These are phyloP conservation scores for Pterois miles DNA, from an alignment of 2,797 vertebrate genomes.

Conservation along the genomic window DNA sequence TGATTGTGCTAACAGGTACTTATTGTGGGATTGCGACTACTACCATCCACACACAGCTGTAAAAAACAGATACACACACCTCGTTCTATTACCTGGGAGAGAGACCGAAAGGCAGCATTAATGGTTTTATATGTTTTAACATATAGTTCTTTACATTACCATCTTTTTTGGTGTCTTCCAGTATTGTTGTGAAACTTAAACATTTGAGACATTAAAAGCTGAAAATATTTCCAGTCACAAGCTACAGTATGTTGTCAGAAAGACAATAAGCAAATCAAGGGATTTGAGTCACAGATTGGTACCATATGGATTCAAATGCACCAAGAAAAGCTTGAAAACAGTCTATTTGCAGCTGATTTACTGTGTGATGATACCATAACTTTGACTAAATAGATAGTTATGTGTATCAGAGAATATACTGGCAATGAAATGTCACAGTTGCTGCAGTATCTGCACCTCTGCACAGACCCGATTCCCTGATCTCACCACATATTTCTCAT, in stretches of 20 bases:
- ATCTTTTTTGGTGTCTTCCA: not conserved
- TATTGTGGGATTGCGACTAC: not conserved
- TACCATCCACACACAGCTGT: not conserved
- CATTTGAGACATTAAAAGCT: not conserved
- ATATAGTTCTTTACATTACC: not conserved
- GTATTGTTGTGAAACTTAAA: not conserved
- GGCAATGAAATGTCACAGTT: not conserved
- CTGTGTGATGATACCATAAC: not conserved
- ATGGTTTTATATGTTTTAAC: not conserved
- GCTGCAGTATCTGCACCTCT: not conserved
- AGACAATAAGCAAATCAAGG: not conserved
- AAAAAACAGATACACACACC: not conserved
- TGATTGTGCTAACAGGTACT: conserved; percentile 1
- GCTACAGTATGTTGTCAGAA: not conserved
- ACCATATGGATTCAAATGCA: not conserved
- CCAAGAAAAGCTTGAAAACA: not conserved
- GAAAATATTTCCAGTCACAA: not conserved
- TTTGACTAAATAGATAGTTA: not conserved
- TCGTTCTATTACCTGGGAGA: not conserved
- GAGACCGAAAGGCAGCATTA: not conserved
- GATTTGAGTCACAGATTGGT: not conserved
- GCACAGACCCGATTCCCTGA: not conserved
- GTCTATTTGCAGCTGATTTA: not conserved
- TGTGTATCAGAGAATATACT: not conserved
- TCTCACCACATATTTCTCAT: not conserved